Conservation (phyloP, 2,888 invertebrate species). For the Gnatocerus cornutus region DNA sequence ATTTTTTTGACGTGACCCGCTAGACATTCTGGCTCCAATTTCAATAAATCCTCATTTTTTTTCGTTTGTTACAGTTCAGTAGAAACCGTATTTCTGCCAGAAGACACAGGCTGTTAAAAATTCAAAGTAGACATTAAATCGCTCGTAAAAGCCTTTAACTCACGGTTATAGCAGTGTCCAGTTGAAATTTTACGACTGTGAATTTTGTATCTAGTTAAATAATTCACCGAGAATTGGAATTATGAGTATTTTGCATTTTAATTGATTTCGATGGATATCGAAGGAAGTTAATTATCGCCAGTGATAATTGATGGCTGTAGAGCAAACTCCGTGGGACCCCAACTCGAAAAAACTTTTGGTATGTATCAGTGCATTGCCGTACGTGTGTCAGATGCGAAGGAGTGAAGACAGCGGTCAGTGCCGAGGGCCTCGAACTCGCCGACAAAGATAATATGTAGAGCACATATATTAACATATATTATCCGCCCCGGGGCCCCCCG, state of each 20-base stretch:
- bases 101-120: constrained; percentile 3
- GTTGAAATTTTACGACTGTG: constrained; percentile 39
- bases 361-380: neutral
- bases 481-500: constrained; percentile 60
- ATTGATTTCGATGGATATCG: constrained; percentile 33
- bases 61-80: neutral
- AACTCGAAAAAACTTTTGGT: neutral
- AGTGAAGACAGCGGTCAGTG: constrained; percentile 56
- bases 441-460: constrained; percentile 71
- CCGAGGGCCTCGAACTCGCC: constrained; percentile 65
- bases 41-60: too few relatives aligned
- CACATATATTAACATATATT: constrained; percentile 70
- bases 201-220: constrained; percentile 38
- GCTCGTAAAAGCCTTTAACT: constrained; percentile 42
- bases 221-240: constrained; percentile 35
- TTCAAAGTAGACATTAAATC: constrained; percentile 39
- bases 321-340: neutral
- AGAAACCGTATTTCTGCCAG: neutral
- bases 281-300: constrained; percentile 31
- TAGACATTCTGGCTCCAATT: too few relatives aligned
- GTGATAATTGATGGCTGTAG: constrained; percentile 30
- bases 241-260: constrained; percentile 44
- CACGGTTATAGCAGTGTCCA: constrained; percentile 39
- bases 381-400: constrained; percentile 56
- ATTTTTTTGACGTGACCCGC: too few relatives aligned